Evolutionary conservation across 1,140 invertebrate species (phyloP).

Genomic region (Drosophila teissieri): DNA sequence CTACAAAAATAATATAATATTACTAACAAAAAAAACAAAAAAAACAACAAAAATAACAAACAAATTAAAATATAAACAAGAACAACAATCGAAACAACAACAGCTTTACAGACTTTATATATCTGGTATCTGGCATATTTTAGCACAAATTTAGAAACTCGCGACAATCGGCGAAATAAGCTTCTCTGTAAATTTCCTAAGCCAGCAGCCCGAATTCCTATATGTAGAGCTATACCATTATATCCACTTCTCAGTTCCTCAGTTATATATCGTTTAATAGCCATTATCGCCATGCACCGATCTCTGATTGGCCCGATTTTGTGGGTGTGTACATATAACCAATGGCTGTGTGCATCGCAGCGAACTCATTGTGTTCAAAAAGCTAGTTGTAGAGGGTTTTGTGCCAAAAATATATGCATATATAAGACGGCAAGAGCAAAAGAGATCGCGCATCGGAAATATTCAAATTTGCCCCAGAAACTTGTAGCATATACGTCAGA

Average conservation of each 20-base stretch:
- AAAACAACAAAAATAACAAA: not conserved
- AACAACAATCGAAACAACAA: slow-evolving; percentile 53
- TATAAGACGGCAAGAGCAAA: slow-evolving; percentile 21
- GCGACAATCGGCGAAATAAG: slow-evolving; percentile 5
- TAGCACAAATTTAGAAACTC: slow-evolving; percentile 27
- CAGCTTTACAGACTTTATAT: slow-evolving; percentile 36
- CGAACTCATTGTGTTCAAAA: slow-evolving; percentile 18
- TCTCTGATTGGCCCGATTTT: slow-evolving; percentile 29
- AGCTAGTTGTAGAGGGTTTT: slow-evolving; percentile 45
- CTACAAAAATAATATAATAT: slow-evolving; percentile 37
- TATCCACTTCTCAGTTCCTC: too few species aligned
- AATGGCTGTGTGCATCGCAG: slow-evolving; percentile 9
- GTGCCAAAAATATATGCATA: not conserved
- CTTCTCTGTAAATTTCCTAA: slow-evolving; percentile 28
- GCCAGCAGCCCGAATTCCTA: slow-evolving; percentile 7
- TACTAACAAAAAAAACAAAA: slow-evolving; percentile 18
- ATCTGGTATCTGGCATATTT: slow-evolving; percentile 39
- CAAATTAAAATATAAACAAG: not conserved
- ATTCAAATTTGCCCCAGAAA: slow-evolving; percentile 26
- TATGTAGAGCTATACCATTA: too few species aligned
- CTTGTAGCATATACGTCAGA: slow-evolving; percentile 21
- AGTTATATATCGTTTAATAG: too few species aligned
- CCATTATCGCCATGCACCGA: not conserved
- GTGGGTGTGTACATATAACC: slow-evolving; percentile 45
- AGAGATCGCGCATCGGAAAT: slow-evolving; percentile 21